Base-by-base conservation (phyloP, 2,888 invertebrate species). In the Alcis repandata region DNA sequence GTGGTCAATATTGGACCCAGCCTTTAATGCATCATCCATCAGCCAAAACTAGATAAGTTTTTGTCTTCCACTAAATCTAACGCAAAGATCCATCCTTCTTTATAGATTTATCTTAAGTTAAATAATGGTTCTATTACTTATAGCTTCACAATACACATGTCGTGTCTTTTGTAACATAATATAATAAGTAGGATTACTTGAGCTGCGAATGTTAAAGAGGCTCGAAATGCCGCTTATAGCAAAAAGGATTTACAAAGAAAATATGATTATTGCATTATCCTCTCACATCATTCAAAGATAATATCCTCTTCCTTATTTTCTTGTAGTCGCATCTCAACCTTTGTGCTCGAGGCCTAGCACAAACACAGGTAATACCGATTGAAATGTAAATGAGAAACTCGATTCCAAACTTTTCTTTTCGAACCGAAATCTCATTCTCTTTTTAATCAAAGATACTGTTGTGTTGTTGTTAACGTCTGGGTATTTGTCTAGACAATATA, bases 361-460 rank as follows among this genome's bases (percentile, higher is more conserved):
- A 83, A 84, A 78, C 85, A 85, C 85, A 86, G 86, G 85, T 86
- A 85, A 84, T 83, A 84, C 79, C 88, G 86, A 92, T 92, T 91
- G 92, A 92, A 88, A 91, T 91, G 89, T 82, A 91, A 91, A 91
- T 91, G 85, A 88, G 79, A 83, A 83, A 84, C 77, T 84, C 84
- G 83, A 84, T 89, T 87, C 80, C 81, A 79, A 85, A 84, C 78
- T 83, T 82, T 79, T 75, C 75, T 79, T 79, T 74, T 74, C 72
- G 70, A 77, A 70, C 74, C 76, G 71, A 79, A 83, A 83, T 82
- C 80, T 80, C 78, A 79, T 83, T 82, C 82, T 83, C 79, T 77
- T 83, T 83, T 80, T 80, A 79, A 82, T 82, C 81, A 77, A 79
- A 71, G 76, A 78, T 70, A 58, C 63, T 72, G 68, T 65, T 67